phyloP scores from a whole-genome alignment of 2,888 invertebrate genomes.

The Trachelus tabidus region DNA sequence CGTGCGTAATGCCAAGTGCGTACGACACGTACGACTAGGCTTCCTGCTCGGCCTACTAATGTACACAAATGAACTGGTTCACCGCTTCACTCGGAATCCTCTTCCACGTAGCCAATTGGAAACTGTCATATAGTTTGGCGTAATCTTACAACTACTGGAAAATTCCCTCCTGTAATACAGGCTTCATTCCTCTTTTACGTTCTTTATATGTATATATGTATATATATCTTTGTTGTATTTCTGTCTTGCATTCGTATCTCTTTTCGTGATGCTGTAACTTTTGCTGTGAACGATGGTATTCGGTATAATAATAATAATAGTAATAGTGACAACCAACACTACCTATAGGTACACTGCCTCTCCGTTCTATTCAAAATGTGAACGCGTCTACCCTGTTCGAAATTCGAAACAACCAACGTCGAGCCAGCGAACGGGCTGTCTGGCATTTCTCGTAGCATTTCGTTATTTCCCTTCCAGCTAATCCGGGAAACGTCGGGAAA shows the following conservation, averaged over 20 bases:
- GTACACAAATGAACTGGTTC: conserved; percentile 7
- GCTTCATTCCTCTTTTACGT: neutral
- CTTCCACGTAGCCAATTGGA: neutral
- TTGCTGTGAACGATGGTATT: neutral
- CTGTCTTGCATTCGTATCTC: neutral
- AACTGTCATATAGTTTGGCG: neutral
- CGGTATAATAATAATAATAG: no score
- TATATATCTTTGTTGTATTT: neutral
- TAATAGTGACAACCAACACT: neutral
- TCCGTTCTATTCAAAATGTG: neutral
- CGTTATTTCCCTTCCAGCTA: neutral
- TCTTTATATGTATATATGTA: no score
- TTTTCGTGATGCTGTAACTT: neutral
- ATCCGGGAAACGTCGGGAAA: neutral
- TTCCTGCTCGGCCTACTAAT: conserved; percentile 4
- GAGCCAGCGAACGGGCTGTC: neutral
- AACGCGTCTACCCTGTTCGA: neutral
- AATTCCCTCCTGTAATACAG: neutral
- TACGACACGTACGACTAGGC: neutral
- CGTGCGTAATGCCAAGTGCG: conserved; percentile 3
- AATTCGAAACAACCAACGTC: neutral
- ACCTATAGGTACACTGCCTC: neutral
- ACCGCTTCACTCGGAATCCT: neutral
- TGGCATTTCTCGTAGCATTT: neutral
- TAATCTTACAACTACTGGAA: neutral